A percentile compares a stretch with the other conserved stretches of the same genome.
Evolutionary conservation across 2,113 vertebrate genomes (phyloP).

Genomic region (Cercopithecus mona): DNA sequence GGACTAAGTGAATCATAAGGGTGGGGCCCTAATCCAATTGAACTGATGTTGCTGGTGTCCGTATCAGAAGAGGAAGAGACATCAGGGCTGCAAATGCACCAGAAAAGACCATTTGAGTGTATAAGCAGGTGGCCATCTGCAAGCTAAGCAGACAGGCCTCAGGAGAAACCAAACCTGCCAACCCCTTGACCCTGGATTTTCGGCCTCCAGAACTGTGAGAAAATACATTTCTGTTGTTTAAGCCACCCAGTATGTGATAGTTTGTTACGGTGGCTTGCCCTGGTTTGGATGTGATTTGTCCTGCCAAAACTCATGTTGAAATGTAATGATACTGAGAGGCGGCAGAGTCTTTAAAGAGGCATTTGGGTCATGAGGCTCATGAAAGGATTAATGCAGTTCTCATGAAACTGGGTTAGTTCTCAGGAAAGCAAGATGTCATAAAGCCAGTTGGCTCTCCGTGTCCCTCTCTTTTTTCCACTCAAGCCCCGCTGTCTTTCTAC

Average conservation of each 20-base stretch:
- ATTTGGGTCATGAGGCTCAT: background rate
- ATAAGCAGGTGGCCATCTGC: background rate
- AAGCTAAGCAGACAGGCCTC: background rate
- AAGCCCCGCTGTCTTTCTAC: background rate
- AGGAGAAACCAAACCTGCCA: background rate
- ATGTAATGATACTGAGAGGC: background rate
- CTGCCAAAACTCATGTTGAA: background rate
- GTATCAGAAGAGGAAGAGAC: background rate
- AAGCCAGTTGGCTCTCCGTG: background rate
- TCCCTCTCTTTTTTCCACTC: background rate
- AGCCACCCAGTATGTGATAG: background rate
- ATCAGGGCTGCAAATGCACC: background rate
- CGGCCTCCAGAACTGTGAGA: background rate
- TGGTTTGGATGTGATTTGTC: background rate
- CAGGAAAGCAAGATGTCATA: background rate
- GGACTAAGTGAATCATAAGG: background rate
- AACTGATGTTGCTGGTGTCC: background rate
- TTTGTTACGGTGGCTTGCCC: background rate
- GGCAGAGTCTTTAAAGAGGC: background rate
- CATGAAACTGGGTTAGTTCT: background rate
- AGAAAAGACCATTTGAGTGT: background rate
- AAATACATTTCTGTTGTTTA: background rate
- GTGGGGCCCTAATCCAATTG: background rate
- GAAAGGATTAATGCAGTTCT: background rate
- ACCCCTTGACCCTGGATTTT: background rate